Evolutionary conservation across 2,888 invertebrate species (phyloP).

Genomic region (Adelphocoris suturalis): DNA sequence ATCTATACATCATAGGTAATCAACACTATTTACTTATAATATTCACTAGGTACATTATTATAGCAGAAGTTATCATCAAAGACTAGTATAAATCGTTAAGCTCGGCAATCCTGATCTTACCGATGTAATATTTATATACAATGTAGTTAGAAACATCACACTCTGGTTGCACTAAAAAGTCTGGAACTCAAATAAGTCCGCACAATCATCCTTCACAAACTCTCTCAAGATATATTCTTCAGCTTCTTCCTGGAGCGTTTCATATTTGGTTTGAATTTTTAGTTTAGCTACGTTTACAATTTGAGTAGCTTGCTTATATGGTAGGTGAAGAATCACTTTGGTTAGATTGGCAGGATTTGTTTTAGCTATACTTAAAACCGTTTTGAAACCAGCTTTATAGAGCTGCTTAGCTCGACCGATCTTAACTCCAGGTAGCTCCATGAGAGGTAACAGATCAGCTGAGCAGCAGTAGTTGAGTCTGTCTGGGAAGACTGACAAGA

Average conservation of each 20-base stretch:
- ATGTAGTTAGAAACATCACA: no score
- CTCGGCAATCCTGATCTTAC: no score
- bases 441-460: slow-evolving; percentile 87
- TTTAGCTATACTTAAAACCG: slow-evolving; percentile 87
- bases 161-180: no score
- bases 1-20: no score
- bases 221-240: slow-evolving; percentile 78
- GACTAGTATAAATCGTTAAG: no score
- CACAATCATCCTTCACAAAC: no score
- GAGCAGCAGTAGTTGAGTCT: slow-evolving; percentile 90
- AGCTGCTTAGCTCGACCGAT: slow-evolving; percentile 92
- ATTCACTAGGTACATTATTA: no score
- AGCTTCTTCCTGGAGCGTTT: slow-evolving; percentile 91
- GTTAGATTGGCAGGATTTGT: slow-evolving; percentile 84
- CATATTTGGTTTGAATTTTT: slow-evolving; percentile 88
- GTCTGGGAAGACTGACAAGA: slow-evolving; percentile 87
- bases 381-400: slow-evolving; percentile 89
- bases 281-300: slow-evolving; percentile 94
- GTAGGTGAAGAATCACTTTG: slow-evolving; percentile 85
- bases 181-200: no score
- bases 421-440: slow-evolving; percentile 94
- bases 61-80: no score
- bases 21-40: no score
- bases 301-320: slow-evolving; percentile 86
- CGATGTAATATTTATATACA: no score